Conservation (phyloP, 2,113 vertebrate genomes). For the Caracal caracal region DNA sequence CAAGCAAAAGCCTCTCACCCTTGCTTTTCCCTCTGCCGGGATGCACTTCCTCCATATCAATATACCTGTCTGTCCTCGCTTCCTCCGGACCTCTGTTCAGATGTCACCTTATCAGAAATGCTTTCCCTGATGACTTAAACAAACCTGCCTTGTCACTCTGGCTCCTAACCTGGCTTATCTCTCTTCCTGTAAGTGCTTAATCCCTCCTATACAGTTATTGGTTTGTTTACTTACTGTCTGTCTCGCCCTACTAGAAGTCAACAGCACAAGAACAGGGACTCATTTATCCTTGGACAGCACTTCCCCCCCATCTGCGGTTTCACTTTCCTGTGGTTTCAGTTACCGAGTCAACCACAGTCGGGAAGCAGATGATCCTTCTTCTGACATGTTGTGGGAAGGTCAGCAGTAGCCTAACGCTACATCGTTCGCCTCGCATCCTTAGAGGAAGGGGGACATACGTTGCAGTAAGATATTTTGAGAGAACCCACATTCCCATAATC, state of each 20-base stretch:
- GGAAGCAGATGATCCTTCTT: not conserved
- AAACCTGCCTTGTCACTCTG: not conserved
- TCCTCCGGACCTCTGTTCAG: not conserved
- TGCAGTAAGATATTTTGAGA: not conserved
- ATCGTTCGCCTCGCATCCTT: not conserved
- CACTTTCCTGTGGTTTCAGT: not conserved
- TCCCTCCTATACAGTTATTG: not conserved
- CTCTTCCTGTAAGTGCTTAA: not conserved
- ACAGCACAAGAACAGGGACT: not conserved
- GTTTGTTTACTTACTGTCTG: not conserved
- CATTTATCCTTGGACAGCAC: not conserved
- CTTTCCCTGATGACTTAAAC: not conserved
- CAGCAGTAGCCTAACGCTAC: not conserved
- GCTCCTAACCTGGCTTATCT: not conserved
- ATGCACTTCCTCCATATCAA: not conserved
- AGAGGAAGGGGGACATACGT: not conserved
- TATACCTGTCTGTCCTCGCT: rapidly evolving
- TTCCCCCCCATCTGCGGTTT: not conserved
- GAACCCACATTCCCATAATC: not conserved
- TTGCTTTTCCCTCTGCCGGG: not conserved
- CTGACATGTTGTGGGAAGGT: not conserved
- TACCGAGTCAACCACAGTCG: not conserved
- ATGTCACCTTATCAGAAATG: not conserved
- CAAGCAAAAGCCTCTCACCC: no score
- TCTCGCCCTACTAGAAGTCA: not conserved